Base-by-base conservation (phyloP, 2,113 vertebrate species). In the Brachyistius frenatus region DNA sequence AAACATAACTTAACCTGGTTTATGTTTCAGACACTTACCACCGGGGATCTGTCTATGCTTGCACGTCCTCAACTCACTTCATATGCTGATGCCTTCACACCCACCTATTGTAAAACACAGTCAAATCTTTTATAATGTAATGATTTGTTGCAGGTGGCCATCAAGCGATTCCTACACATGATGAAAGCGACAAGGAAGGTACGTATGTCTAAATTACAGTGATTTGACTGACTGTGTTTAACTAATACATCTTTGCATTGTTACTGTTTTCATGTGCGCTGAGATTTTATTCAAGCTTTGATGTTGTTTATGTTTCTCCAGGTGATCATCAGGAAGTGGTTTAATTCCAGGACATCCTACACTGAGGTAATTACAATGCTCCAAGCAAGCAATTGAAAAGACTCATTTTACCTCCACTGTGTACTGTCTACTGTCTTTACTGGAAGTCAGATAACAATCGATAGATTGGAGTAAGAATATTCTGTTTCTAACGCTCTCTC, bases 111-210 rank as follows among this genome's bases (percentile, higher is more conserved):
- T 14, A 9, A 15, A 30, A 14, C 8, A 23, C 62, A 0, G 9
- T 55, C 0, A 68, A 65, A 39, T 46, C 8, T 66, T 0, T 69
- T 2, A 31, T 0, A 16, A 32, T 39, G 0, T 75, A 0, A 7
- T 36, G 0, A 1, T 30, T 65, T 78, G 2, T 86, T 88, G 7
- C 65, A 90, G 90, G 0, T 37, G 1, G 0, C 0, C 66, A 0
- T 10, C 0, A 0, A 2, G 0, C 0, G 0, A 35, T 2, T 50
- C 0, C 0, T 6, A 0, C 0, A 6, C 0, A 0, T 0, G 16
- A 55, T 0, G 0, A 0, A 5, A 30, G 16, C 2, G 0, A 0
- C 2, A 50, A 85, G 5, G 16, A 35, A 36, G 66, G 89, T 92
- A 60, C 0, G 37, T 88, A 82, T 32, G 64, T 56, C 13, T 46